These are phyloP conservation scores for Deilephila porcellus DNA, from an alignment of 2,888 invertebrate species.

Conservation along the genomic window DNA sequence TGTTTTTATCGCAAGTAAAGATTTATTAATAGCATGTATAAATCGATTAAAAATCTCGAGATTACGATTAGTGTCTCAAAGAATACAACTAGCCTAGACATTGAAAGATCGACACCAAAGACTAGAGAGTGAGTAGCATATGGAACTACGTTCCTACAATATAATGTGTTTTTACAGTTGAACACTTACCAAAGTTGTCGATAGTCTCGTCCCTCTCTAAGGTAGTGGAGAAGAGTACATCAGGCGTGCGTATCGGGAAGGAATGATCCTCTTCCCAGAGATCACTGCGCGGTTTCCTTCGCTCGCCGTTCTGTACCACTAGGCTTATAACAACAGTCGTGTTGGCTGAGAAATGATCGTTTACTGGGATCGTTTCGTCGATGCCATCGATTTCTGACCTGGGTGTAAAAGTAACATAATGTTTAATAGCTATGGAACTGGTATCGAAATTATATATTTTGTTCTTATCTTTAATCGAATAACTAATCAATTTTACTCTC, in stretches of 20 bases:
- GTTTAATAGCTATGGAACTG: background rate
- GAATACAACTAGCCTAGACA: too few species aligned
- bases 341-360: conserved; percentile 88
- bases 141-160: too few species aligned
- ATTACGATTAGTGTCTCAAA: too few species aligned
- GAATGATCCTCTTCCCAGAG: conserved; percentile 91
- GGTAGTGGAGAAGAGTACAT: conserved; percentile 89
- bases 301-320: conserved; percentile 88
- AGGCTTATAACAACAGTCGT: conserved; percentile 89
- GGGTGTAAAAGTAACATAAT: conserved; percentile 25
- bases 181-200: conserved; percentile 90
- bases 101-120: background rate
- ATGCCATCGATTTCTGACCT: conserved; percentile 92
- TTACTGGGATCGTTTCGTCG: conserved; percentile 86
- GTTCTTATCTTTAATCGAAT: background rate
- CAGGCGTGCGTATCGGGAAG: conserved; percentile 71
- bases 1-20: too few species aligned
- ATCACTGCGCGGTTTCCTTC: conserved; percentile 87
- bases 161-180: conserved; percentile 30
- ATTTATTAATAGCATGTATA: too few species aligned
- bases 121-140: too few species aligned
- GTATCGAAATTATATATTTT: background rate
- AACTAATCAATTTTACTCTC: too few species aligned
- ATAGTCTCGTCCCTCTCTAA: conserved; percentile 93
- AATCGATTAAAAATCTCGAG: too few species aligned